Evolutionary conservation across 2,797 vertebrate genomes (phyloP), one percentile per base, ranked within the genome.

Genomic region (Euthynnus affinis): DNA sequence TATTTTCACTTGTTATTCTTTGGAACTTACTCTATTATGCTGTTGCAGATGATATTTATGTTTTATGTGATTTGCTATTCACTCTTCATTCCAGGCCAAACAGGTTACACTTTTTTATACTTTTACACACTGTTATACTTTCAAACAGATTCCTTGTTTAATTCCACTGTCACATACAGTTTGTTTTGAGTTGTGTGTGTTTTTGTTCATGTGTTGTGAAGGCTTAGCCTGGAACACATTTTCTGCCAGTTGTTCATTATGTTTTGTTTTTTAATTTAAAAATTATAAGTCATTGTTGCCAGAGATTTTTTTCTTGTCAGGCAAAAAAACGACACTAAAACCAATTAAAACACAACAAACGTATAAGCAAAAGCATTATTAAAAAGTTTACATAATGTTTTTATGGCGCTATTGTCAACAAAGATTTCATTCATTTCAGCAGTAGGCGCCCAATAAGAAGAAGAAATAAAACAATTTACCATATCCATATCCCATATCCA

Each of bases 51-150:
- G 40, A 25, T 62, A 9, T 71, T 17, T 48, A 2, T 59, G n/a
- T 78, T 77, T 56, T 1, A 23, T 76, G 29, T 71, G 25, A 44
- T 9, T 55, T 56, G 27, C 25, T 60, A 2, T 42, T 66, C 71
- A 71, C 3, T 12, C 32, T 80, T 6, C n/a, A 44, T 46, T 71
- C 20, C 37, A 58, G 32, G 56, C 53, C 37, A 23, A 44, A 69
- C 52, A 55, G 22, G 49, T 71, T 20, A 32, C 18, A 44, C 27
- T 32, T 32, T 40, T 48, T 34, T 14, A n/a, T 1, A n/a, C 23
- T 61, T 44, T 44, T 14, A 44, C 13, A 14, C 42, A 44, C 44
- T 48, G 15, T 48, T 48, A 6, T 48, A 17, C 44, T 48, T 34
- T 64, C 32, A 29, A 20, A 14, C 27, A 74, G 62, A 49, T 52